Percentiles rank a stretch among this genome's conserved stretches.
Evolutionary conservation across 2,888 invertebrate species (phyloP).

Genomic region (Cephus pygmeus): DNA sequence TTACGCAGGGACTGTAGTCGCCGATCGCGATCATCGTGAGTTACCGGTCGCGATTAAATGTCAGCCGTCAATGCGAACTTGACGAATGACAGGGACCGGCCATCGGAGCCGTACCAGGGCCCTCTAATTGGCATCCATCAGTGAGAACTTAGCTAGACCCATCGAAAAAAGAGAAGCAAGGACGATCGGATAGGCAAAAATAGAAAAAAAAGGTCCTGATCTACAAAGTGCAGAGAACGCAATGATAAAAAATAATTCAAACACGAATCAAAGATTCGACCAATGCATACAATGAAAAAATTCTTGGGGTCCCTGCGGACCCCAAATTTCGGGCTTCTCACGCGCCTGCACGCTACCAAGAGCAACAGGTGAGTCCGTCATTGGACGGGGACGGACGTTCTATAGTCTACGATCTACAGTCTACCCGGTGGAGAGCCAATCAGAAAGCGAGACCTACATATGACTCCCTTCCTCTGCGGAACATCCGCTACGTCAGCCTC

Average conservation of each 20-base stretch:
- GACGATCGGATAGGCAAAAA: neutral
- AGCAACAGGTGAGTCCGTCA: conserved; percentile 50
- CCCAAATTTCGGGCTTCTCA: neutral
- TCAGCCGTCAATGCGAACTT: neutral
- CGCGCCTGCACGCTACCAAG: conserved; percentile 27
- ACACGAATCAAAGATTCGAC: neutral
- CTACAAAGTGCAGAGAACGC: neutral
- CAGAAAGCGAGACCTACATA: conserved; percentile 61
- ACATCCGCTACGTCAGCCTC: conserved; percentile 30
- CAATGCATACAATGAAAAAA: neutral
- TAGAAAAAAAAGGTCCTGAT: neutral
- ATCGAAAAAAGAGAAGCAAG: neutral
- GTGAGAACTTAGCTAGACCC: neutral
- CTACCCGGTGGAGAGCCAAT: conserved; percentile 48
- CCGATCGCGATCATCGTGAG: neutral
- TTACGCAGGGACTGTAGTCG: neutral
- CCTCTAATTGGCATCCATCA: neutral
- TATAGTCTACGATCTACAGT: conserved; percentile 37
- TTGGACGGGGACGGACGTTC: conserved; percentile 28
- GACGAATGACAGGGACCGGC: neutral
- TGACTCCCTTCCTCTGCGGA: conserved; percentile 33
- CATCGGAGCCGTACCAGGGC: neutral
- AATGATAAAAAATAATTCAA: neutral
- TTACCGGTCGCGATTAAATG: neutral
- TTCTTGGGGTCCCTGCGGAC: neutral